Base-by-base conservation (phyloP, 2,113 vertebrate species). In the Marmota monax region DNA sequence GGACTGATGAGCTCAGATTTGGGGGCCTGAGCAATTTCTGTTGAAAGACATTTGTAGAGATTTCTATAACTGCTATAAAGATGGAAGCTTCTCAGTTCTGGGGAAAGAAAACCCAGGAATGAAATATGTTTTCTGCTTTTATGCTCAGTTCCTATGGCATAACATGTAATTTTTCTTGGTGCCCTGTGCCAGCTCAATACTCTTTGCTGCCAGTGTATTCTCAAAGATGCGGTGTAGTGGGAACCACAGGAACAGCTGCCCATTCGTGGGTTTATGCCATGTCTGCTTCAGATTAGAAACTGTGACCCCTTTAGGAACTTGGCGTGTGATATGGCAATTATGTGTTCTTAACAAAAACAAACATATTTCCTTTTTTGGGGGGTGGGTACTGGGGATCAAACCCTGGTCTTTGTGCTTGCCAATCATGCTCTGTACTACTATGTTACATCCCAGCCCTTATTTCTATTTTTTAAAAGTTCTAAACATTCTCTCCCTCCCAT, bases 1-100 rank as follows among this genome's bases (percentile, higher is more conserved):
- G 56, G 53, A 61, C 16, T 67, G 88, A 87, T 93, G 96, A 96
- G 89, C 86, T 96, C 65, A 94, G 85, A 48, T 56, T 89, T 94
- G 63, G 67, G 80, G 78, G 63, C 58, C 45, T 7, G 34, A 65
- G 74, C 51, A 65, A 9, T 89, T 94, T 95, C 86, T 97, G 86
- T 45, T 73, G 86, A 94, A 78, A 93, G 94, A 89, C 8, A 34
- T 85, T 70, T 90, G 51, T 42, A 14, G 90, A 45, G 74, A 39
- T 76, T 90, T 90, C 88, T 23, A 13, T 18, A 78, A 92, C 51
- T 22, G 65, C n/a, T 11, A 11, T 16, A 25, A 61, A 18, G 51
- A 20, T 53, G 58, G 58, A 1, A 8, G 45, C 39, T 34, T 96
- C 48, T 88, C n/a, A 17, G 34, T 78, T 48, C 39, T 90, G 53